Base-by-base conservation (phyloP, 2,888 invertebrate genomes). In the Ormyrus labotus region DNA sequence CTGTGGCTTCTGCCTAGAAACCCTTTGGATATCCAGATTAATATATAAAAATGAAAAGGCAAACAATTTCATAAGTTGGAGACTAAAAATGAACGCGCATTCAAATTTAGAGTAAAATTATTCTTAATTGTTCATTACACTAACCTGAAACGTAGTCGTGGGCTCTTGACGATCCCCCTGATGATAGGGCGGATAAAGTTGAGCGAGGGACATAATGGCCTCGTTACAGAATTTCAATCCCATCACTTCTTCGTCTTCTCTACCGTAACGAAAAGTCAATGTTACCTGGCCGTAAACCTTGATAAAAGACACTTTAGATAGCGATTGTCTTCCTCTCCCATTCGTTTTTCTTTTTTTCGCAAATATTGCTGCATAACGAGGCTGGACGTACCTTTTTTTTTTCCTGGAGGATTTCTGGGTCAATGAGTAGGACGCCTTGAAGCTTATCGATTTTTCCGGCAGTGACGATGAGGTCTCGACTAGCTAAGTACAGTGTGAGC, bases 221-320 rank as follows among this genome's bases (percentile, higher is more conserved):
- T 99, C 99, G 91, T 99, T 99, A 92, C 98, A 97, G 92, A 99
- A 99, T 88, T 98, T 97, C 84, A 99, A 93, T 0, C 99, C 99
- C 95, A 99, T 96, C 47, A 99, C 99, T 91, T 99, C 99, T 90
- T 99, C 96, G 90, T 99, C 99, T 92, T 99, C 99, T 67, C 99
- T 93, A 0, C 99, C 99, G 89, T 99, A 99, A 85, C 99, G 95
- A 92, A 99, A 99, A 13, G 98, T 99, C 82, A 99, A 93, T 5
- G 98, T 96, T 84, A 96, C 94, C 91, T 96, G 96, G 61, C 96
- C 96, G 90, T 94, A 96, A 53, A 96, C 94, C 92, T 92, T 86
- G 10, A 68, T 34, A 69, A 58, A 81, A 71, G 0, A 60, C 45
- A 57, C 34, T 65, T 63, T 45, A 68, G 47, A 64, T 61, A 47